Evolutionary conservation across 2,113 vertebrate genomes (phyloP), one percentile per base, ranked within the genome.

Genomic region (Muntiacus reevesi): DNA sequence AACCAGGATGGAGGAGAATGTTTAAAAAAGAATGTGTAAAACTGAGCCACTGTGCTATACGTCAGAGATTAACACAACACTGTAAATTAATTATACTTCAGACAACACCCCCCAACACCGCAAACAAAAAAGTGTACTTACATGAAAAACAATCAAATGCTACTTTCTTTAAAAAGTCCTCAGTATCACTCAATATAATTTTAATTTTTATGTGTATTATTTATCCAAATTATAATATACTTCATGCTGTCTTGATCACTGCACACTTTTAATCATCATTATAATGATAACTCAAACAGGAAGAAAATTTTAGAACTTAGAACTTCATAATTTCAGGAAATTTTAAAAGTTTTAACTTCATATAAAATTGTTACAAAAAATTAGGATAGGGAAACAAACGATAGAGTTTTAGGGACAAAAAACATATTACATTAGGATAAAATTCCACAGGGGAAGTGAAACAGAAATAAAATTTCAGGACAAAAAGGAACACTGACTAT

Each of bases 301-400:
- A 89, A 96, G 76, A 89, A 95, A 83, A 89, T 64, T 50, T 90
- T 78, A 90, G 92, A 62, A 86, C n/a, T 81, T n/a, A 81, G 79
- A 92, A 23, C 14, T 93, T 95, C 84, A 93, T 76, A 90, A 83
- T 83, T 95, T 87, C n/a, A 92, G 96, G 74, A 98, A 95, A 96
- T 96, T 88, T n/a, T 86, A 54, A 88, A 87, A 88, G n/a, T 94
- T 96, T 81, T 55, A 78, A 86, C 47, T 95, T 88, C 55, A 82
- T 83, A 52, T 87, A 85, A 94, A 95, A 84, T 59, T 52, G 40
- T 64, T 81, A 59, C 2, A 50, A 87, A 78, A 82, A 93, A 88
- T 86, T 82, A 91, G 27, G 47, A 71, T 15, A 94, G 25, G 45
- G 33, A 45, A 94, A 91, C 60, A 95, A 93, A 71, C 7, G 5